phyloP scores from a whole-genome alignment of 2,888 invertebrate species.

The Andrena bucephala region DNA sequence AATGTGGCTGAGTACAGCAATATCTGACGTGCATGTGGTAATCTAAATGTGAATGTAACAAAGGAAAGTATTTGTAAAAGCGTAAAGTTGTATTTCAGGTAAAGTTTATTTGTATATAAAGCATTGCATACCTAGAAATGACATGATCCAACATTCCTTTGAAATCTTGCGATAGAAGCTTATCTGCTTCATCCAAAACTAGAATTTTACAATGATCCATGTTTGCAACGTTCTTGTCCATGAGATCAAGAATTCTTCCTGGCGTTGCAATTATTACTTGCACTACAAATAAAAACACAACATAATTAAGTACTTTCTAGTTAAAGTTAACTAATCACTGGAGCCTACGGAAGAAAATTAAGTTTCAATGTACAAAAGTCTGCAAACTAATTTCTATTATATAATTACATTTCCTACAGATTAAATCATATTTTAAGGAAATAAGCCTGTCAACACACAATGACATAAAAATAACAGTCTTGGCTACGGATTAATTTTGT shows the following conservation, averaged over 20 bases:
- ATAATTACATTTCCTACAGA: too few relatives aligned
- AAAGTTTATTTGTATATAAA: background rate
- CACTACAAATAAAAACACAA: constrained; percentile 86
- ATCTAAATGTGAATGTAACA: constrained; percentile 85
- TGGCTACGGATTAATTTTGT: background rate
- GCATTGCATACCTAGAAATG: constrained; percentile 88
- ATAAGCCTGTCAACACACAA: background rate
- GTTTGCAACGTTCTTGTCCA: constrained; percentile 98
- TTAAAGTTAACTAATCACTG: too few relatives aligned
- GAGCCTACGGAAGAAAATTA: too few relatives aligned
- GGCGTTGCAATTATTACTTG: constrained; percentile 99
- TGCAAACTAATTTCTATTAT: too few relatives aligned
- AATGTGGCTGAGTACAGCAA: constrained; percentile 99
- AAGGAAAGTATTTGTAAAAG: constrained; percentile 3
- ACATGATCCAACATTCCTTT: constrained; percentile 99
- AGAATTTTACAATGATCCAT: constrained; percentile 98
- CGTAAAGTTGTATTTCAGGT: background rate
- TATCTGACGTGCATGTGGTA: constrained; percentile 98
- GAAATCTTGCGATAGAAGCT: constrained; percentile 99
- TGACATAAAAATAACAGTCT: background rate
- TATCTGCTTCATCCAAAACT: constrained; percentile 99
- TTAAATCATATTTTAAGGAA: background rate
- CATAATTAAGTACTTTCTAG: constrained; percentile 14
- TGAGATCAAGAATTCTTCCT: constrained; percentile 99
- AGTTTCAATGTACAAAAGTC: too few relatives aligned